Evolutionary conservation across 2,888 invertebrate genomes (phyloP).

Genomic region (Schizaphis graminum): DNA sequence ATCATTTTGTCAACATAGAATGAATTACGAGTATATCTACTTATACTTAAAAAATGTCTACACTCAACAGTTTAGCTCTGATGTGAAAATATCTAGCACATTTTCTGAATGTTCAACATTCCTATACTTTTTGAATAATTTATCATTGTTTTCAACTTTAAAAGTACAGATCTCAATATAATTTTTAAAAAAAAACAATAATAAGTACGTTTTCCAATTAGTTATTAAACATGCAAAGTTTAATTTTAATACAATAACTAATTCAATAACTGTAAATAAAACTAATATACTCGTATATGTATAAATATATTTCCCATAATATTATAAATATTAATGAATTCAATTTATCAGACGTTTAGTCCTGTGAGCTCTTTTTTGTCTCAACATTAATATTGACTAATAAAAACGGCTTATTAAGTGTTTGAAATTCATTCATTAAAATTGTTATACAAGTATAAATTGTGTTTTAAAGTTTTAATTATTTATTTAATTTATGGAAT

Average conservation of each 20-base stretch:
- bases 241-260: not conserved
- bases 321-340: not conserved
- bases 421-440: not conserved
- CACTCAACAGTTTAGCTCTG: not conserved
- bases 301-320: not conserved
- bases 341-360: not conserved
- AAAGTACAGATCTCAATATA: not conserved
- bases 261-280: not conserved
- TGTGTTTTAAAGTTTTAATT: not conserved
- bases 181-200: not conserved
- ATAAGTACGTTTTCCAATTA: not conserved
- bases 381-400: not conserved
- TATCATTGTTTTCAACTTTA: not conserved
- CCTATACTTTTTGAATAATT: not conserved
- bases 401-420: not conserved
- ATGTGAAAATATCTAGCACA: not conserved
- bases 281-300: not conserved
- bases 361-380: not conserved
- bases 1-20: slow-evolving; percentile 23
- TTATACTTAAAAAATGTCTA: not conserved
- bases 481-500: not conserved
- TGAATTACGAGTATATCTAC: not conserved
- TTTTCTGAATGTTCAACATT: not conserved
- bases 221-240: not conserved
- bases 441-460: not conserved